These are phyloP conservation scores for Zonotrichia albicollis DNA, from an alignment of 2,797 vertebrate species.

Conservation along the genomic window DNA sequence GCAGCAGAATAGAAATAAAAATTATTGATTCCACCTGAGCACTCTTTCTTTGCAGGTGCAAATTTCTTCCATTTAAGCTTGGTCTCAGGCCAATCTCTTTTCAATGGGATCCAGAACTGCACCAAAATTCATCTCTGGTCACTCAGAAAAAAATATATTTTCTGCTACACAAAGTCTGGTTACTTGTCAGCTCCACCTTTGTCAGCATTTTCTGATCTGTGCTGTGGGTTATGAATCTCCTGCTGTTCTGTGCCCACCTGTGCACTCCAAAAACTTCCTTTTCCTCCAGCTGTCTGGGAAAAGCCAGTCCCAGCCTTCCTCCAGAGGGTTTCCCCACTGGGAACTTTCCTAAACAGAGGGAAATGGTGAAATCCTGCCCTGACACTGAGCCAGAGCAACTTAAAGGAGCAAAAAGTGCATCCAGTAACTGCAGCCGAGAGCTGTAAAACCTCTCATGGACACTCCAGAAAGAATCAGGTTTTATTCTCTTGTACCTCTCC, in stretches of 20 bases:
- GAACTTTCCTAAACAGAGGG: background rate
- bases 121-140: background rate
- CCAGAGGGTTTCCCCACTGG: background rate
- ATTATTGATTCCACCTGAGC: fast-evolving
- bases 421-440: background rate
- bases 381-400: background rate
- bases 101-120: background rate
- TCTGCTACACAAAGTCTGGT: background rate
- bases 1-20: background rate
- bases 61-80: background rate
- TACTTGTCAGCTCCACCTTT: background rate
- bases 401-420: background rate
- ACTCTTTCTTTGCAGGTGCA: background rate
- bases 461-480: background rate
- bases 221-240: background rate
- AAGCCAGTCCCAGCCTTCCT: background rate
- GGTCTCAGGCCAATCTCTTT: background rate
- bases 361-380: background rate
- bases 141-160: background rate
- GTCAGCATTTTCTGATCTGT: background rate
- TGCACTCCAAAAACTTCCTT: background rate
- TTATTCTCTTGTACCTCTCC: background rate
- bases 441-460: background rate
- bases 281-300: background rate
- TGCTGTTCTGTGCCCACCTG: background rate